Evolutionary conservation across 2,797 vertebrate species (phyloP).

Genomic region (Molossus molossus): DNA sequence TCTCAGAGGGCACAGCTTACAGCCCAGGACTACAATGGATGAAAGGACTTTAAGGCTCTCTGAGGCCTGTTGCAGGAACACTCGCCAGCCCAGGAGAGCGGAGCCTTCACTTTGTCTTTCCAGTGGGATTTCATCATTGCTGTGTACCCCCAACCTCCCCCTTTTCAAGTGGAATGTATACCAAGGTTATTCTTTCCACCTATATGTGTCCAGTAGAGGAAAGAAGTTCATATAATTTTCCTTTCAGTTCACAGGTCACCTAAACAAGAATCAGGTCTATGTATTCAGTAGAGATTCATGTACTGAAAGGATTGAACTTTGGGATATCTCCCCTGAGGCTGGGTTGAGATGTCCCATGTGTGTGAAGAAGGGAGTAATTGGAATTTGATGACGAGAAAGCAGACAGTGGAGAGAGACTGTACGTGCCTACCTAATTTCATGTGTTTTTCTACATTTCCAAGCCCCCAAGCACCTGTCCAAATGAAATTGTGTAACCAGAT

Average conservation of each 20-base stretch:
- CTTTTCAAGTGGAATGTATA: not conserved
- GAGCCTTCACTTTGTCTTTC: not conserved
- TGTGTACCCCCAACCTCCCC: not conserved
- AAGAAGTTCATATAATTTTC: not conserved
- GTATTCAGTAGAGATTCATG: not conserved
- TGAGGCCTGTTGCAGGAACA: not conserved
- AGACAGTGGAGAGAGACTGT: not conserved
- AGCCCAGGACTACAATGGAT: not conserved
- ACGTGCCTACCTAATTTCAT: not conserved
- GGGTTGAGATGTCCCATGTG: not conserved
- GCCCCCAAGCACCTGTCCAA: not conserved
- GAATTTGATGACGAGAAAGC: not conserved
- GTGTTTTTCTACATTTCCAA: conserved; percentile 4
- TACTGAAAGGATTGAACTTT: not conserved
- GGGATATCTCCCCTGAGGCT: not conserved
- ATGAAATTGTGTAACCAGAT: not conserved
- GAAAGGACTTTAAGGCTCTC: not conserved
- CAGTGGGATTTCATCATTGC: not conserved
- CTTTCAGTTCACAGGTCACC: not conserved
- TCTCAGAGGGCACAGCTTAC: not conserved
- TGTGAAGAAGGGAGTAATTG: not conserved
- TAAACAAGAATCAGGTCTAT: not conserved
- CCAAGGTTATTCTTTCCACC: not conserved
- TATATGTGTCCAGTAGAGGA: not conserved
- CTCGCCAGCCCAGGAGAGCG: not conserved